phyloP scores from a whole-genome alignment of 1,140 invertebrate species.

The Formica selysi region DNA sequence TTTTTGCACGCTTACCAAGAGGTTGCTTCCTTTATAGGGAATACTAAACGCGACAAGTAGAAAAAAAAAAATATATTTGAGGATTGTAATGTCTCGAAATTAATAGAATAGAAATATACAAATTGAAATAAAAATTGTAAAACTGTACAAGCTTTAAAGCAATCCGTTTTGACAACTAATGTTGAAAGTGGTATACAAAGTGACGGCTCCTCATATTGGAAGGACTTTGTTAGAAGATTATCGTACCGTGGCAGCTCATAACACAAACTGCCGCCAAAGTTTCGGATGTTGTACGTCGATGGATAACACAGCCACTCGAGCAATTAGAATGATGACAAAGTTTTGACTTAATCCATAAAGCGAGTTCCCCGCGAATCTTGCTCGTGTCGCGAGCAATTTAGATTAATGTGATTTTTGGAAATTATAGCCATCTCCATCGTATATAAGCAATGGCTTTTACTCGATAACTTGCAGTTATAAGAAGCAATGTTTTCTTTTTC shows the following conservation, averaged over 20 bases:
- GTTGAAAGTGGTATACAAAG: slow-evolving; percentile 52
- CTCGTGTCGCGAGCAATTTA: slow-evolving; percentile 62
- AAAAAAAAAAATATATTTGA: neutral
- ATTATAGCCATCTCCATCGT: slow-evolving; percentile 11
- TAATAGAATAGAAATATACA: neutral
- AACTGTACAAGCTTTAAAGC: neutral
- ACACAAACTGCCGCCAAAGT: slow-evolving; percentile 68
- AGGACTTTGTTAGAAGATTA: slow-evolving; percentile 61
- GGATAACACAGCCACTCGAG: slow-evolving; percentile 67
- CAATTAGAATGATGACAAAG: slow-evolving; percentile 79
- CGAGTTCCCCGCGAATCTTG: slow-evolving; percentile 49
- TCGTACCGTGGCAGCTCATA: slow-evolving; percentile 62
- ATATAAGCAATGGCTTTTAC: neutral
- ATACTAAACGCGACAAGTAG: neutral
- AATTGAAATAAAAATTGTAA: neutral
- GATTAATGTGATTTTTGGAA: slow-evolving; percentile 70
- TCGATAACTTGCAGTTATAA: neutral
- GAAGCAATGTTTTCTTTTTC: neutral
- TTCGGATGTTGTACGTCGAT: slow-evolving; percentile 58
- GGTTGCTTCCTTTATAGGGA: neutral
- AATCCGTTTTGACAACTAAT: slow-evolving; percentile 55
- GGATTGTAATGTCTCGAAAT: neutral
- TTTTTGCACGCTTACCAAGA: neutral
- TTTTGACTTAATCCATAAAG: slow-evolving; percentile 72
- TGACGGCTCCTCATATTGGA: slow-evolving; percentile 28